Conservation (phyloP, 2,113 vertebrate genomes). For the Otocyon megalotis region DNA sequence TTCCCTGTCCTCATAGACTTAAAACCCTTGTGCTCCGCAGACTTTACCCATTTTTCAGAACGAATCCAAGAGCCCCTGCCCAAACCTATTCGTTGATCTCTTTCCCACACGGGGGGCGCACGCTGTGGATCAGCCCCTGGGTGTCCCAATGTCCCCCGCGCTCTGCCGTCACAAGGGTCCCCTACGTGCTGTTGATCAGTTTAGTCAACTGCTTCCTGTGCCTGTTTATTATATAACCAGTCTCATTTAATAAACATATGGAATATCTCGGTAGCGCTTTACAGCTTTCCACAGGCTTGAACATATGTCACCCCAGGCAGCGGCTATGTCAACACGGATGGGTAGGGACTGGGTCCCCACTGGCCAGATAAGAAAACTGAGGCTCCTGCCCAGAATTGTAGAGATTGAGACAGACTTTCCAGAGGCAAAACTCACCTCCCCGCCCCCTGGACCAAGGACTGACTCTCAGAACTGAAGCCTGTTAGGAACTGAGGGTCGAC, state of each 20-base stretch:
- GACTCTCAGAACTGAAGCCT: not conserved
- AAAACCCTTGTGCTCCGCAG: not conserved
- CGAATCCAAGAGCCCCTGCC: not conserved
- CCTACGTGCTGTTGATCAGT: rapidly evolving
- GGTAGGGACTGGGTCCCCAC: not conserved
- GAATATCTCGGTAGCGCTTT: not conserved
- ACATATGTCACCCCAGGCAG: rapidly evolving
- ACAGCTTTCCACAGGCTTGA: not conserved
- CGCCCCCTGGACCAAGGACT: not conserved
- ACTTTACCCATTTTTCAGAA: not conserved
- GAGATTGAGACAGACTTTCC: not conserved
- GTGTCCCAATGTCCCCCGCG: not conserved
- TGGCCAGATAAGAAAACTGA: not conserved
- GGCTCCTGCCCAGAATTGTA: not conserved
- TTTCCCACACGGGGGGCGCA: not conserved
- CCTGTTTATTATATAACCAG: not conserved
- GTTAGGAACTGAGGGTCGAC: not conserved
- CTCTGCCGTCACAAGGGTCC: not conserved
- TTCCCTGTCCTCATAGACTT: not conserved
- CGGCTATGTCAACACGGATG: not conserved
- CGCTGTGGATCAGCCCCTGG: rapidly evolving
- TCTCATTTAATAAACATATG: not conserved
- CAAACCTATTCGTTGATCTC: not conserved
- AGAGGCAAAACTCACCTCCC: not conserved
- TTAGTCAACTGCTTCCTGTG: not conserved